These are phyloP conservation scores for Sycobia sp. DNA, from an alignment of 1,140 invertebrate genomes.

Conservation along the genomic window DNA sequence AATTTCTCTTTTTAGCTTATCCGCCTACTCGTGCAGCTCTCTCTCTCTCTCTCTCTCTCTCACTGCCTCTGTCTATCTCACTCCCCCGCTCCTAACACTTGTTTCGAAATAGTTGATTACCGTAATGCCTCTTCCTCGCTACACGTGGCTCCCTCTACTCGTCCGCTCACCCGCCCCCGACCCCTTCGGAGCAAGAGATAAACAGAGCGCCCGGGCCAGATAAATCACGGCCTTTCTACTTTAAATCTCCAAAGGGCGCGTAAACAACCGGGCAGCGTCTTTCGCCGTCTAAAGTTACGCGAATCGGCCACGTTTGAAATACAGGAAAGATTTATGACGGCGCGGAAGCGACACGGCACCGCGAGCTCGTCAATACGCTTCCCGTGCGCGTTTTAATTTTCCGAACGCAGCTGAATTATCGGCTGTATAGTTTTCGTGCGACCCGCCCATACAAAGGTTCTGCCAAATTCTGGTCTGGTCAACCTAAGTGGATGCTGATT, in stretches of 20 bases:
- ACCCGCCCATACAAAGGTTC: no score
- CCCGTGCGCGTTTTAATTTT: no score
- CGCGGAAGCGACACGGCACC: no score
- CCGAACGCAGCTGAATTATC: no score
- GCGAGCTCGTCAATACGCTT: no score
- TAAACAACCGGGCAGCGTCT: conserved; percentile 21
- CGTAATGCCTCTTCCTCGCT: conserved; percentile 11
- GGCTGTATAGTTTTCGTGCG: no score
- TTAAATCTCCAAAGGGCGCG: conserved; percentile 24
- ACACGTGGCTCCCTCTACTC: background rate
- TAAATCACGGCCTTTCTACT: conserved; percentile 22
- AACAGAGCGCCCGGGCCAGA: conserved; percentile 17
- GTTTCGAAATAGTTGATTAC: conserved; percentile 34
- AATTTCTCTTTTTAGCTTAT: conserved; percentile 34
- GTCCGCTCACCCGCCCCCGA: background rate
- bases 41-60: no score
- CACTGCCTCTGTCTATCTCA: no score
- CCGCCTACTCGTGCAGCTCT: background rate
- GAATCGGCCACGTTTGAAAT: background rate
- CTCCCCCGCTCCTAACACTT: conserved; percentile 18
- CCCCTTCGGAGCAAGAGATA: conserved; percentile 1
- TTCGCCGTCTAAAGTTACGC: conserved; percentile 18
- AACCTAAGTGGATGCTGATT: no score
- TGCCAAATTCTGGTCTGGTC: no score
- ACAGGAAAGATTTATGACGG: conserved; percentile 8